Evolutionary conservation across 2,113 vertebrate species (phyloP), one percentile per base, ranked within the genome.

Genomic region (Xiphophorus couchianus): DNA sequence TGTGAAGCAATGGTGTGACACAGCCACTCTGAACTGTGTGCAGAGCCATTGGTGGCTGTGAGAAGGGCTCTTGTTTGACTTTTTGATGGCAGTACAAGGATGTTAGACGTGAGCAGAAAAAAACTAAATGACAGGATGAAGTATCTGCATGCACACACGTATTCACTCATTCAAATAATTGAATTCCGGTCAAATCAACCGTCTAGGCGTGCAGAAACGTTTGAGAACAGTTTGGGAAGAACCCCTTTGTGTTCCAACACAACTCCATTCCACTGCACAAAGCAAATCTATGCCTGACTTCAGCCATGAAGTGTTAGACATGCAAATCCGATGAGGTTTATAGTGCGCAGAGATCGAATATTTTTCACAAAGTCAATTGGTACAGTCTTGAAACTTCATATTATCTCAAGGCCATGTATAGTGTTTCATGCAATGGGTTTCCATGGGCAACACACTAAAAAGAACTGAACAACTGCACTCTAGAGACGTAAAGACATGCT

Each of bases 1-100:
- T 62, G 73, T 62, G 42, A 82, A 83, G 87, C 69, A 78, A 87
- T 71, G 78, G 17, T 2, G 74, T 85, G 81, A 89, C 83, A 66
- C 69, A 83, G 67, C 8, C 11, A 1, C 80, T 71, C 62, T 72
- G 76, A 78, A 71, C 86, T 90, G 87, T 91, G 89, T 89, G 91
- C 77, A 69, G 63, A 88, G 71, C 58, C 9, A 69, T 54, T 22
- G 72, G 69, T 37, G 68, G 74, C 73, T 70, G 3, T 5, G 19
- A 62, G 66, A 83, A 73, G 37, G 28, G 71, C 71, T 66, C 30
- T 65, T 22, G 60, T 48, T 58, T n/a, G 72, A 83, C 86, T 33
- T 83, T 62, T 69, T 22, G 63, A 70, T 33, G 1, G 1, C 10
- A 29, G 22, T 29, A 54, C 17, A 28, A 27, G 76, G 58, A 15